Percentiles rank a stretch among this genome's conserved stretches.
These are phyloP conservation scores for Podarcis cretensis DNA, from an alignment of 2,113 vertebrate genomes.

Conservation along the genomic window DNA sequence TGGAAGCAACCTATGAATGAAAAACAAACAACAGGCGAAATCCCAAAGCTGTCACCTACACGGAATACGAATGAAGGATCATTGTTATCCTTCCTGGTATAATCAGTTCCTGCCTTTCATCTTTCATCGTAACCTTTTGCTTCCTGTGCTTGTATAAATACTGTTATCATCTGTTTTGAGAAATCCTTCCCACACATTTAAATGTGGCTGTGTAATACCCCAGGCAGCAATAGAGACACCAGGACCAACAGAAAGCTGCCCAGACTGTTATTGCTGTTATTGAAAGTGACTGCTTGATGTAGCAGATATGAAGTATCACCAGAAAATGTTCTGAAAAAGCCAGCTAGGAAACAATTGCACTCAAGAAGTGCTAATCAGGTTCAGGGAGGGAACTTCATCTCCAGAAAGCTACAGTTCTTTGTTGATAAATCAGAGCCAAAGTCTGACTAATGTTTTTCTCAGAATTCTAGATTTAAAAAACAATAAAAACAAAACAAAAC, in stretches of 20 bases:
- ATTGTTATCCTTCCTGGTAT: slow-evolving; percentile 9
- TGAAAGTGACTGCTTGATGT: slow-evolving; percentile 49
- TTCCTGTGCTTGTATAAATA: slow-evolving; percentile 74
- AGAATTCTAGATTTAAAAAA: slow-evolving; percentile 5
- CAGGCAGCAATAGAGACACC: slow-evolving; percentile 42
- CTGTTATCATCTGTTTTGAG: slow-evolving; percentile 75
- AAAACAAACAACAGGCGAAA: slow-evolving; percentile 34
- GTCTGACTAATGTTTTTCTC: slow-evolving; percentile 15
- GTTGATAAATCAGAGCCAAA: background rate
- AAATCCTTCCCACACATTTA: slow-evolving; percentile 72
- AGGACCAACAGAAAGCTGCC: slow-evolving; percentile 8
- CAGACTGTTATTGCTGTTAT: slow-evolving; percentile 33
- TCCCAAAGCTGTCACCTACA: slow-evolving; percentile 2
- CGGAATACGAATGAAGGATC: background rate
- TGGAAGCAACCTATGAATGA: background rate
- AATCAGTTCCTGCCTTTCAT: slow-evolving; percentile 56
- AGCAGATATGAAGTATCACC: rapidly evolving
- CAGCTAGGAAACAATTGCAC: background rate
- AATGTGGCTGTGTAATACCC: slow-evolving; percentile 68
- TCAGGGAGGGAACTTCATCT: background rate
- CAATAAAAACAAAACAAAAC: no score
- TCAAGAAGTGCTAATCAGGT: slow-evolving; percentile 31
- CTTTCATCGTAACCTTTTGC: slow-evolving; percentile 58
- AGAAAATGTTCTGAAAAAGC: slow-evolving; percentile 13
- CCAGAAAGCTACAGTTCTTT: background rate